Conservation (phyloP, 2,113 vertebrate species). For the Eonycteris spelaea region DNA sequence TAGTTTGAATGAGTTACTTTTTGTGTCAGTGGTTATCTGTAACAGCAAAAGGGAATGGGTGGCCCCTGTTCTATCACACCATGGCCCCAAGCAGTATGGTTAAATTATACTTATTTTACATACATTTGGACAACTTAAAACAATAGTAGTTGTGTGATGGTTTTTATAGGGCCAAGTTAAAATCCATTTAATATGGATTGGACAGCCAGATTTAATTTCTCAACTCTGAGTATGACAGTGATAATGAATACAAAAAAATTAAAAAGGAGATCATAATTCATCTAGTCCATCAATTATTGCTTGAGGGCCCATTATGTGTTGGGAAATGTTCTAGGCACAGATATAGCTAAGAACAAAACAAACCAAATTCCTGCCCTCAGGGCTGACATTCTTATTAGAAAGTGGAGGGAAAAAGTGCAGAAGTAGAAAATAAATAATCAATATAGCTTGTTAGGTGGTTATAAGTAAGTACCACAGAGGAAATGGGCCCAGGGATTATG, state of each 20-base stretch:
- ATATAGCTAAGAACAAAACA: background rate
- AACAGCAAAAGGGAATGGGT: background rate
- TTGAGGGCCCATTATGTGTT: background rate
- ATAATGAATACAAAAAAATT: background rate
- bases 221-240: background rate
- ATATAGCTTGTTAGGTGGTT: background rate
- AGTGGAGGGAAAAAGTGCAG: background rate
- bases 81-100: background rate
- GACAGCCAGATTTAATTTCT: background rate
- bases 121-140: background rate
- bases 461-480: background rate
- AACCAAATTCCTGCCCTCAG: background rate
- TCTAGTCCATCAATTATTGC: background rate
- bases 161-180: background rate
- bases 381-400: background rate
- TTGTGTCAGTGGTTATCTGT: background rate
- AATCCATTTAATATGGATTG: background rate
- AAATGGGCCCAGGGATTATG: background rate
- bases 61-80: background rate
- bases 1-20: background rate
- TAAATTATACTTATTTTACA: background rate
- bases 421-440: background rate
- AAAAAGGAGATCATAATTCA: background rate
- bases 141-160: background rate
- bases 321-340: background rate